Conservation (phyloP, 2,888 invertebrate species). For the Dysmachus trigonus region DNA sequence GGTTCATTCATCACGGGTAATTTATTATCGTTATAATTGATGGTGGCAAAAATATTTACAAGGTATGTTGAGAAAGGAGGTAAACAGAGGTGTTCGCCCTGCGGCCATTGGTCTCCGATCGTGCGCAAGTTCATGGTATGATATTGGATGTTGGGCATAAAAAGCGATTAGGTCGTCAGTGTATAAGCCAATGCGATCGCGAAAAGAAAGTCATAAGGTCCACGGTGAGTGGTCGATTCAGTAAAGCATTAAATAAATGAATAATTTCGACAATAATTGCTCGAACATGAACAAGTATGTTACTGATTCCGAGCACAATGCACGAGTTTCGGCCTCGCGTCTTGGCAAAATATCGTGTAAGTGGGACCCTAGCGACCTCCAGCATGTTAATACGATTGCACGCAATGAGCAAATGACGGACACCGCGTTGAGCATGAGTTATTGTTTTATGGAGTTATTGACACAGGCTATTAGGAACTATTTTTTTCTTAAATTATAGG, state of each 20-base stretch:
- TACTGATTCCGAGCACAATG: neutral
- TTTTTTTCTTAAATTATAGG: neutral
- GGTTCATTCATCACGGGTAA: neutral
- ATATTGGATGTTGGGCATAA: neutral
- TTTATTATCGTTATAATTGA: neutral
- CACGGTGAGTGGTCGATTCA: neutral
- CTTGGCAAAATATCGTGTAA: neutral
- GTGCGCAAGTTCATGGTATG: neutral
- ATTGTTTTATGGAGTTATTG: neutral
- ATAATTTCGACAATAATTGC: neutral
- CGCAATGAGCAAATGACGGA: neutral
- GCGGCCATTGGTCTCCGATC: neutral
- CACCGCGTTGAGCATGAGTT: neutral
- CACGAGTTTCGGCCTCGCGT: neutral
- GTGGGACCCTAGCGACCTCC: neutral
- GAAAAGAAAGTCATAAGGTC: neutral
- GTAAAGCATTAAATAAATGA: neutral
- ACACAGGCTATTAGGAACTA: neutral
- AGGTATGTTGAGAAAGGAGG: neutral
- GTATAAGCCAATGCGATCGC: neutral
- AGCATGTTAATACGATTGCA: neutral
- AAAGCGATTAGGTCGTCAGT: neutral
- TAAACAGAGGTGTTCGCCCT: neutral
- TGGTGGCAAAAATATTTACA: neutral
- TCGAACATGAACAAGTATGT: neutral